Base-by-base conservation (phyloP, 2,888 invertebrate species). In the Iphiclides podalirius region DNA sequence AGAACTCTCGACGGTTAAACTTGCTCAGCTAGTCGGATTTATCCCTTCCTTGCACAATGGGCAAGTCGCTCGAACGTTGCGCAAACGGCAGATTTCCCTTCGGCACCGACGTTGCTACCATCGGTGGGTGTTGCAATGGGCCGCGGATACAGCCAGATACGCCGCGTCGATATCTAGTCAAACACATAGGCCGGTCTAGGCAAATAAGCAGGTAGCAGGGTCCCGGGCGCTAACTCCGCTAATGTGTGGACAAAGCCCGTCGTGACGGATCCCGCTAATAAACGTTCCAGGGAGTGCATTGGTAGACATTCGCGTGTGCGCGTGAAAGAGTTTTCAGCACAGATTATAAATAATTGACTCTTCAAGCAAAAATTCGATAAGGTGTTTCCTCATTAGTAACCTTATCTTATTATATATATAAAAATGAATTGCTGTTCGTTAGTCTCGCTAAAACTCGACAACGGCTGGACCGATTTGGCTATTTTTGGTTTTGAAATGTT, bases 261-360 rank as follows among this genome's bases (percentile, higher is more conserved):
- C 86, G 86, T 85, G 87, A 87, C 83, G 71, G 67, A 67, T 72
- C 74, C 72, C 66, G 86, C 87, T 88, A 88, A 88, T 87, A 82
- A 79, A 82, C 70, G 71, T 85, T 86, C 86, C 80, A 75, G 84
- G 86, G 81, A 83, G 69, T 60, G 70, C 60, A 70, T 70, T 68
- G 59, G 70, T 76, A 70, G 76, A 79, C 71, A 65, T 74, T 70
- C 61, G 64, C 68, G 66, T 63, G 62, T 59, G 59, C 41, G 53
- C 57, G 59, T 45, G 52, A 55, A 59, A 62, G 58, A 61, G 57
- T 14, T 4, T 15, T 26, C 11, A 26, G 1, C 8, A 37, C 37
- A 45, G 37, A 37, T 45, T 17, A 16, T 37, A 37, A 12, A 37
- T 13, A 9, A 35, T 14, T 47, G 6, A 20, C 3, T 20, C 20